A percentile compares a stretch with the other conserved stretches of the same genome.
Evolutionary conservation across 1,140 invertebrate genomes (phyloP).

Genomic region (Cyclina sinensis): DNA sequence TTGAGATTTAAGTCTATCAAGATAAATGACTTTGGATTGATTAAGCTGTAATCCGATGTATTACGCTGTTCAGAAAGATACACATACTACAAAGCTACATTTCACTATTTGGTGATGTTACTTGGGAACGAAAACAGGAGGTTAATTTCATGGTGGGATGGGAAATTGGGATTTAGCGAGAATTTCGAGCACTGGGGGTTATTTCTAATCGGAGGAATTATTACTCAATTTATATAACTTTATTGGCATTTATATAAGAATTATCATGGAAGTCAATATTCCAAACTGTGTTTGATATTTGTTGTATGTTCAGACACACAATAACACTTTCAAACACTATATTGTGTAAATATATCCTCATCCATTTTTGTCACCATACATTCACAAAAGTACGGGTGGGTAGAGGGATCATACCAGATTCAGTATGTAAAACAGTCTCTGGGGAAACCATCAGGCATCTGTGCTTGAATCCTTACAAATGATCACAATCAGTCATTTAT

Average conservation of each 20-base stretch:
- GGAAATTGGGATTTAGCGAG: conserved; percentile 52
- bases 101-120: neutral
- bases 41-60: conserved; percentile 26
- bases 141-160: conserved; percentile 49
- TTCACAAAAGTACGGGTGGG: too few species aligned
- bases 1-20: conserved; percentile 46
- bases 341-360: too few species aligned
- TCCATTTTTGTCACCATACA: too few species aligned
- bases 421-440: too few species aligned
- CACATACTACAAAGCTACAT: conserved; percentile 40
- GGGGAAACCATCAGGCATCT: too few species aligned
- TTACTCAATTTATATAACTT: conserved; percentile 46
- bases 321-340: too few species aligned
- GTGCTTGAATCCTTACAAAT: too few species aligned
- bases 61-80: conserved; percentile 33
- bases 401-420: too few species aligned
- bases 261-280: neutral
- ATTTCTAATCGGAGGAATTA: conserved; percentile 31
- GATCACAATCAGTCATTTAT: too few species aligned
- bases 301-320: too few species aligned
- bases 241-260: conserved; percentile 34
- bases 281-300: too few species aligned
- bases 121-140: conserved; percentile 16
- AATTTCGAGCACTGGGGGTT: conserved; percentile 25
- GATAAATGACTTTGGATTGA: conserved; percentile 58